Evolutionary conservation across 2,797 vertebrate genomes (phyloP), one percentile per base, ranked within the genome.

Genomic region (Pseudocheirus occidentalis): DNA sequence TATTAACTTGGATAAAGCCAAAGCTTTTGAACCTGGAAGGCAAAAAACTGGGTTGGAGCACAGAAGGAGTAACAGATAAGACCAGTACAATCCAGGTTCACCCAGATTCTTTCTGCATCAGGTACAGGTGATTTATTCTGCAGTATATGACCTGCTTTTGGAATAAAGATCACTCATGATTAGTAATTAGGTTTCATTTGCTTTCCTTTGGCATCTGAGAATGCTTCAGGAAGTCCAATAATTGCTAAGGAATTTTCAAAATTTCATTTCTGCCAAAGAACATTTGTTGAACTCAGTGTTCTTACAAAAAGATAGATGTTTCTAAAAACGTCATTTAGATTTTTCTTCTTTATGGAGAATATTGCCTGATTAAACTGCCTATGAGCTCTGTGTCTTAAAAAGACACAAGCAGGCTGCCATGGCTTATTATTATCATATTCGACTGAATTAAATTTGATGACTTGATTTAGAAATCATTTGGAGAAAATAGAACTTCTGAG

Each of bases 111-210:
- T 66, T 66, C 59, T 66, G 59, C 3, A 3, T n/a, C 34, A 66
- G 34, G 31, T n/a, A n/a, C n/a, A 66, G 4, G 4, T 66, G 59
- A 66, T 31, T 66, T 66, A 31, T 66, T 66, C 59, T 34, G 0
- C 40, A 0, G 7, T 10, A 2, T 29, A 6, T 1, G 50, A 29
- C 54, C 56, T 81, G 55, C 50, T 24, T 0, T 0, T 9, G 46
- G 62, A 40, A n/a, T 5, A 50, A 9, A 10, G 53, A 14, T n/a
- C 5, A 0, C 7, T 54, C 16, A 10, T 24, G 34, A 52, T 1
- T 5, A 12, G 13, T 29, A 0, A 12, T 53, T 18, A 11, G 40
- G 6, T 34, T 40, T 29, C 24, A 31, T 90, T 66, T n/a, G 3
- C 54, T 90, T 90, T 53, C 81, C 24, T 6, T 53, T 5, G 55